phyloP scores from a whole-genome alignment of 2,113 vertebrate species.

The Scomber japonicus region DNA sequence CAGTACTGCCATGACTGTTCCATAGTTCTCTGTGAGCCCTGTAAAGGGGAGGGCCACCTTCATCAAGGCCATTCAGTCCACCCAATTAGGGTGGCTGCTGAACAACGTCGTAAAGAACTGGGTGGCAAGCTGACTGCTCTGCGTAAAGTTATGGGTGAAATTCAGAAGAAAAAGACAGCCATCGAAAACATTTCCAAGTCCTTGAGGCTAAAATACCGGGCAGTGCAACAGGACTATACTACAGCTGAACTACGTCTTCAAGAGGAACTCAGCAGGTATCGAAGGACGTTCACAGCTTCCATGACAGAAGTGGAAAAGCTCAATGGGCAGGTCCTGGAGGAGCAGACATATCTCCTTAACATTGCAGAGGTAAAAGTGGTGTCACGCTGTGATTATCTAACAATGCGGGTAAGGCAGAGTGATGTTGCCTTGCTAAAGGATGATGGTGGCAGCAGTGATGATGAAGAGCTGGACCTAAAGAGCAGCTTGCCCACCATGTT shows the following conservation, averaged over 20 bases:
- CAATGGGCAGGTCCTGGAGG: constrained; percentile 93
- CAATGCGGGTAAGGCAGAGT: constrained; percentile 93
- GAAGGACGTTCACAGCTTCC: constrained; percentile 90
- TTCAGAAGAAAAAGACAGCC: constrained; percentile 91
- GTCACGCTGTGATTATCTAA: constrained; percentile 96
- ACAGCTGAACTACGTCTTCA: constrained; percentile 91
- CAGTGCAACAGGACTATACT: constrained; percentile 93
- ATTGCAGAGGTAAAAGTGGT: constrained; percentile 95
- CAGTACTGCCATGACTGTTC: constrained; percentile 91
- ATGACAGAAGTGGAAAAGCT: constrained; percentile 92
- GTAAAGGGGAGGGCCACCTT: constrained; percentile 87
- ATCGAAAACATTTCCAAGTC: constrained; percentile 91
- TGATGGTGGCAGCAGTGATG: constrained; percentile 73
- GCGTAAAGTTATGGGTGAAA: constrained; percentile 89
- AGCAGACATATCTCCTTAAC: constrained; percentile 94
- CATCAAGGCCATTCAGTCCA: constrained; percentile 88
- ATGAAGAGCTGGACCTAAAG: constrained; percentile 90
- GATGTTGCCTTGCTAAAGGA: constrained; percentile 93
- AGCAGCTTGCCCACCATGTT: constrained; percentile 88
- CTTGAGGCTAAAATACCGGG: constrained; percentile 89
- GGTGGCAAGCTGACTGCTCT: constrained; percentile 87
- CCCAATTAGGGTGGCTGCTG: constrained; percentile 89
- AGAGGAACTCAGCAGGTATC: constrained; percentile 91
- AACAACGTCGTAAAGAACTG: constrained; percentile 91
- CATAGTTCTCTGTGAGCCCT: constrained; percentile 90